Evolutionary conservation across 2,797 vertebrate species (phyloP).

Genomic region (Vespertilio murinus): DNA sequence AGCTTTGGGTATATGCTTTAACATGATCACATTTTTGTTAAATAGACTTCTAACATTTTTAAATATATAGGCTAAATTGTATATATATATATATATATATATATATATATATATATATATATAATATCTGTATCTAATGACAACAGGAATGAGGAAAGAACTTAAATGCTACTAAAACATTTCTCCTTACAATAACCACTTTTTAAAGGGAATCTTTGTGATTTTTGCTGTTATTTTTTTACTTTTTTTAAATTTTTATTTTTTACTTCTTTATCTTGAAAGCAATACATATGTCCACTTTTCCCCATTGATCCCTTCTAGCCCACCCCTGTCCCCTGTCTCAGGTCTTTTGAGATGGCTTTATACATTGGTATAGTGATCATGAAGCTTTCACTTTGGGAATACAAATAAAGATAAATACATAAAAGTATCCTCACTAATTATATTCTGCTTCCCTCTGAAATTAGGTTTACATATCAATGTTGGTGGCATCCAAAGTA

Average conservation of each 20-base stretch:
- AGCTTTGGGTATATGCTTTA: background rate
- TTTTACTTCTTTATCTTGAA: no score
- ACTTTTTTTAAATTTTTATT: no score
- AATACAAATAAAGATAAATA: background rate
- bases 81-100: background rate
- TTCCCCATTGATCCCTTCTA: no score
- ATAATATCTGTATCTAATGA: background rate
- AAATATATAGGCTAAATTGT: background rate
- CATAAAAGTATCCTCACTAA: background rate
- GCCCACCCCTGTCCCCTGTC: no score
- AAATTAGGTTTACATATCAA: background rate
- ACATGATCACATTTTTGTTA: background rate
- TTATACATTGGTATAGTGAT: background rate
- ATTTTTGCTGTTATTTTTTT: accelerated
- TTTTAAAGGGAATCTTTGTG: background rate
- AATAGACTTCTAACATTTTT: background rate
- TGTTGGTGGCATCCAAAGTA: background rate
- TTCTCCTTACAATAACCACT: background rate
- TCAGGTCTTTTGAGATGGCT: background rate
- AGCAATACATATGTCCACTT: no score
- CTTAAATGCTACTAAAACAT: background rate
- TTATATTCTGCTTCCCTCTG: background rate
- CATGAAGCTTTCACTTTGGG: background rate
- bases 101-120: background rate
- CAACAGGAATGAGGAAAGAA: background rate